A percentile compares a stretch with the other conserved stretches of the same genome.
phyloP scores from a whole-genome alignment of 2,113 vertebrate species.

The Callospermophilus lateralis region DNA sequence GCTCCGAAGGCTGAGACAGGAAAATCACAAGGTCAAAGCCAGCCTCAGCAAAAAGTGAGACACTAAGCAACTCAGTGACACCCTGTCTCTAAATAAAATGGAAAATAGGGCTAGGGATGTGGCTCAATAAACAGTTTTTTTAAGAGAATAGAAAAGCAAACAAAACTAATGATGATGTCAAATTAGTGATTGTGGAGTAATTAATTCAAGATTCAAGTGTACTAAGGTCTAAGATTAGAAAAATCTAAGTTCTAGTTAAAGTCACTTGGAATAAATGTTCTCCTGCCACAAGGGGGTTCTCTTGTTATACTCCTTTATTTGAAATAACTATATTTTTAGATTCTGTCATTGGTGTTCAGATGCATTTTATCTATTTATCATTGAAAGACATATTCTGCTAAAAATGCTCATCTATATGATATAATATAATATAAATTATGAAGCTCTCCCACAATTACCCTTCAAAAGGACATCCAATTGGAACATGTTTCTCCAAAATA shows the following conservation, averaged over 20 bases:
- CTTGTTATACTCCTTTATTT: slow-evolving; percentile 44
- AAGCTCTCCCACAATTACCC: not conserved
- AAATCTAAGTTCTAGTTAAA: not conserved
- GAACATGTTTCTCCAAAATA: not conserved
- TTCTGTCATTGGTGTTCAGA: not conserved
- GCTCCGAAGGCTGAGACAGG: too few relatives aligned
- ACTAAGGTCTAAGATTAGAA: not conserved
- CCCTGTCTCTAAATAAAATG: too few relatives aligned
- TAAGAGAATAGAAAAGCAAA: not conserved
- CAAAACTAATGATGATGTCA: not conserved
- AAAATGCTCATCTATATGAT: not conserved
- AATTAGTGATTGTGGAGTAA: not conserved
- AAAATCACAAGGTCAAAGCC: too few relatives aligned
- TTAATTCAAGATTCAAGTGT: not conserved
- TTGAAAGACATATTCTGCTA: not conserved
- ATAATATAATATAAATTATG: not conserved
- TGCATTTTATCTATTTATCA: not conserved
- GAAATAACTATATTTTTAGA: not conserved
- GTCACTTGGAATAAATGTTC: not conserved
- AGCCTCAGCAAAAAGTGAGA: too few relatives aligned
- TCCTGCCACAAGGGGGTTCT: slow-evolving; percentile 49
- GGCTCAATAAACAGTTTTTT: not conserved
- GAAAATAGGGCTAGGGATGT: too few relatives aligned
- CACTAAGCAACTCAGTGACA: too few relatives aligned
- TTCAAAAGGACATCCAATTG: not conserved